Evolutionary conservation across 37 sponge, comb jelly and placozoan genomes (phyloP).

Genomic region (Chondrosia reniformis): DNA sequence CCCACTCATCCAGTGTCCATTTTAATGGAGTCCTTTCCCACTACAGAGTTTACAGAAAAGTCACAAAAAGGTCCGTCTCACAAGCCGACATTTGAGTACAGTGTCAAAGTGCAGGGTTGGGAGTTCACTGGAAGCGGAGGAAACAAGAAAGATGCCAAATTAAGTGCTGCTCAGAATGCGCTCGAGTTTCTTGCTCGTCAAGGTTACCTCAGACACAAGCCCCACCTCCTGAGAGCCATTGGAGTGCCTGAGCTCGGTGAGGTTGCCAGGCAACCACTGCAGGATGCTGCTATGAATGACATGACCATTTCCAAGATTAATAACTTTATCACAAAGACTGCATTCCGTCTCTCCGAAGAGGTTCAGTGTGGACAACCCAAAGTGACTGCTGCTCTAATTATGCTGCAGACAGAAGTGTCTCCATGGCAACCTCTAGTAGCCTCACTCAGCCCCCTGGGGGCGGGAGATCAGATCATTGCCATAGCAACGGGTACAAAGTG

Average conservation of each 20-base stretch:
- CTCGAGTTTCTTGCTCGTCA: constrained; percentile 24
- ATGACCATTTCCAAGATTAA: no score
- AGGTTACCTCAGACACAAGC: constrained; percentile 30
- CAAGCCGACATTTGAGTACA: constrained; percentile 22
- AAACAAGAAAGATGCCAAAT: constrained; percentile 78
- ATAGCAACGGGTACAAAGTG: constrained; percentile 87
- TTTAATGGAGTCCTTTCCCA: not conserved
- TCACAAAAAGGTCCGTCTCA: constrained; percentile 18
- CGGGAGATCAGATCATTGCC: constrained; percentile 79
- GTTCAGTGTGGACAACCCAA: no score
- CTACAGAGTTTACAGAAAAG: not conserved
- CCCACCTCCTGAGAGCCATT: constrained; percentile 4
- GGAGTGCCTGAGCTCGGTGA: no score
- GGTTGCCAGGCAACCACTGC: no score
- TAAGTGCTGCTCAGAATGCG: constrained; percentile 56
- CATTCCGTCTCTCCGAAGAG: no score
- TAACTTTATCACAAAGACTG: no score
- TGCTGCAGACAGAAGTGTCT: no score
- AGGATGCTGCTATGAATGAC: no score
- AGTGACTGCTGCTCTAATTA: no score
- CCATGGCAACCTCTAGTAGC: no score
- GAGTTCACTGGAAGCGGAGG: constrained; percentile 51
- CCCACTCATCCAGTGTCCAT: constrained; percentile 13
- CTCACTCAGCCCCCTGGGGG: no score
- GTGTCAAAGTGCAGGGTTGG: constrained; percentile 58